Evolutionary conservation across 2,797 vertebrate species (phyloP).

Genomic region (Brachymystax lenok): DNA sequence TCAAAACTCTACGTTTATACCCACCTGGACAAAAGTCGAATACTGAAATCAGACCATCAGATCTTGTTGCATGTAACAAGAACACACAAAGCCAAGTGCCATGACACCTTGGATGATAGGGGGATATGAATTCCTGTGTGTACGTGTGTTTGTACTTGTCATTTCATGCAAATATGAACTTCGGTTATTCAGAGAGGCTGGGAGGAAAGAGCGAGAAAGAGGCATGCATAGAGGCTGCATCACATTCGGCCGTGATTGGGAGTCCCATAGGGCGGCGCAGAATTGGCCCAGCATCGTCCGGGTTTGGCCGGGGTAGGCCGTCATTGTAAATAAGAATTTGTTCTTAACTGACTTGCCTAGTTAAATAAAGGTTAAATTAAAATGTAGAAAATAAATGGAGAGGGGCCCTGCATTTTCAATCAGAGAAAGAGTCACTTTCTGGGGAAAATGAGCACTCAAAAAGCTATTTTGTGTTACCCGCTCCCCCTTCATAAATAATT

Average conservation of each 20-base stretch:
- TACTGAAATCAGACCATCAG: no score
- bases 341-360: no score
- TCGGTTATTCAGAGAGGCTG: not conserved
- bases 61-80: not conserved
- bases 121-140: not conserved
- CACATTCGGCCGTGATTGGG: no score
- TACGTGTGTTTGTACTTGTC: not conserved
- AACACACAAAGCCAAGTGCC: not conserved
- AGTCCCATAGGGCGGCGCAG: no score
- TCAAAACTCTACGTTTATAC: no score
- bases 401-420: conserved; percentile 19
- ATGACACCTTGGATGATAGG: conserved; percentile 7
- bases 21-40: no score
- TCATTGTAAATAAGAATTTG: no score
- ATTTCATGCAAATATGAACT: conserved; percentile 12
- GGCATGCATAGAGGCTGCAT: no score
- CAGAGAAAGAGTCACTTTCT: conserved; percentile 22
- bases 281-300: no score
- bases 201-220: not conserved
- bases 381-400: not conserved
- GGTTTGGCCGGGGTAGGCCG: no score
- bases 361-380: no score
- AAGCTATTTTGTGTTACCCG: conserved; percentile 7
- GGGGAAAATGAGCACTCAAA: conserved; percentile 29
- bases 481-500: conserved; percentile 24